Conservation (phyloP, 2,113 vertebrate species). For the Bufo gargarizans region DNA sequence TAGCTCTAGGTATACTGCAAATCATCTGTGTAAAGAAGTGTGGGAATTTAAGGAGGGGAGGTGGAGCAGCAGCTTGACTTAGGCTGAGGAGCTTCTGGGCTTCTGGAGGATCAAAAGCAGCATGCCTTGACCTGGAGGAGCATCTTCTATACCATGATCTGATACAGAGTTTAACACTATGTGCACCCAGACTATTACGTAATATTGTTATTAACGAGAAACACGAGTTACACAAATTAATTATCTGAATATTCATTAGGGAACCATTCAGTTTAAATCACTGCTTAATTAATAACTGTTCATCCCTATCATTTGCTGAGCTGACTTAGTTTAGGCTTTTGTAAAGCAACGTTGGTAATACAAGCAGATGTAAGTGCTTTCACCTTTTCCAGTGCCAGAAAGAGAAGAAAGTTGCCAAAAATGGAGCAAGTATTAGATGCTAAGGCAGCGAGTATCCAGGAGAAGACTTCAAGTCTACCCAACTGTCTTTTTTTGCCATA, state of each 20-base stretch:
- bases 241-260: neutral
- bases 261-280: neutral
- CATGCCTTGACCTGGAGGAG: constrained; percentile 5
- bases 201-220: neutral
- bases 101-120: neutral
- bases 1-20: constrained; percentile 45
- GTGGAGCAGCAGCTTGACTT: constrained; percentile 8
- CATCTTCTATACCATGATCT: neutral
- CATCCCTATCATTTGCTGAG: neutral
- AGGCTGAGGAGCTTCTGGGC: neutral
- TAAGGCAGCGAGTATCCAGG: no score
- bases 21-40: constrained; percentile 28
- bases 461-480: no score
- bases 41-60: constrained; percentile 31
- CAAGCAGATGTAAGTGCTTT: no score
- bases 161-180: neutral
- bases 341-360: neutral
- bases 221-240: neutral
- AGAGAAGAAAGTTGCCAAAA: no score
- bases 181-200: neutral
- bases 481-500: no score
- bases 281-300: neutral
- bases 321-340: neutral
- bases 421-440: no score
- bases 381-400: no score